phyloP scores from a whole-genome alignment of 1,140 invertebrate genomes.

The Lasioglossum albipes region DNA sequence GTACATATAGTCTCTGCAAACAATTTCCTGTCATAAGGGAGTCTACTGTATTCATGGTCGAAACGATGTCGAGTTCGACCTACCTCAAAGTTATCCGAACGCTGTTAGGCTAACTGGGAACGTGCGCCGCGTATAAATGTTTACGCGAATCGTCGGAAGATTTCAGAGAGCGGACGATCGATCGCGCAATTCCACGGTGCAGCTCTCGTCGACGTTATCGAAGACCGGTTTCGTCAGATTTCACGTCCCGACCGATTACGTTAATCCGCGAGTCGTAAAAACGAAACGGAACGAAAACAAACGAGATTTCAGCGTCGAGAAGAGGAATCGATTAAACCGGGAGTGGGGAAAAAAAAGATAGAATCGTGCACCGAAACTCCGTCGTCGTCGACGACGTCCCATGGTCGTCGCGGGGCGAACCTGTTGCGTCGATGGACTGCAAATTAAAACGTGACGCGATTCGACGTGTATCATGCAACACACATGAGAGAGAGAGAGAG shows the following conservation, averaged over 20 bases:
- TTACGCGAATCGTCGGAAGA: too few relatives aligned
- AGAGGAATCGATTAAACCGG: too few relatives aligned
- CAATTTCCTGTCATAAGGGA: too few relatives aligned
- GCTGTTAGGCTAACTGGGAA: too few relatives aligned
- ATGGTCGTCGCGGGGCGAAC: slow-evolving; percentile 15
- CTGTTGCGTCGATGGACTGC: slow-evolving; percentile 41
- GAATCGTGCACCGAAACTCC: not conserved
- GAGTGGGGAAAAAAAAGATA: not conserved
- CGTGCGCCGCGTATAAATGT: too few relatives aligned
- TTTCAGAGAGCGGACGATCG: not conserved
- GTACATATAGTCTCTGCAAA: too few relatives aligned
- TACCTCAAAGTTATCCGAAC: too few relatives aligned
- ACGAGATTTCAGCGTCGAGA: not conserved
- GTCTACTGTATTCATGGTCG: too few relatives aligned
- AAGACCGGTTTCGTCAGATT: not conserved
- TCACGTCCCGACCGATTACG: not conserved
- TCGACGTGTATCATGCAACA: too few relatives aligned
- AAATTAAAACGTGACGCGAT: slow-evolving; percentile 27
- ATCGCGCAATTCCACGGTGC: not conserved
- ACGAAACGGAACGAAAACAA: not conserved
- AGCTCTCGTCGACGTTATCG: not conserved
- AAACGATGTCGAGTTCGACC: too few relatives aligned
- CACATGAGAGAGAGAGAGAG: not conserved
- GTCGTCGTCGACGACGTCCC: not conserved
- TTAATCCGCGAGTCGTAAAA: not conserved